Evolutionary conservation across 2,797 vertebrate genomes (phyloP).

Genomic region (Anomalospiza imberbis): DNA sequence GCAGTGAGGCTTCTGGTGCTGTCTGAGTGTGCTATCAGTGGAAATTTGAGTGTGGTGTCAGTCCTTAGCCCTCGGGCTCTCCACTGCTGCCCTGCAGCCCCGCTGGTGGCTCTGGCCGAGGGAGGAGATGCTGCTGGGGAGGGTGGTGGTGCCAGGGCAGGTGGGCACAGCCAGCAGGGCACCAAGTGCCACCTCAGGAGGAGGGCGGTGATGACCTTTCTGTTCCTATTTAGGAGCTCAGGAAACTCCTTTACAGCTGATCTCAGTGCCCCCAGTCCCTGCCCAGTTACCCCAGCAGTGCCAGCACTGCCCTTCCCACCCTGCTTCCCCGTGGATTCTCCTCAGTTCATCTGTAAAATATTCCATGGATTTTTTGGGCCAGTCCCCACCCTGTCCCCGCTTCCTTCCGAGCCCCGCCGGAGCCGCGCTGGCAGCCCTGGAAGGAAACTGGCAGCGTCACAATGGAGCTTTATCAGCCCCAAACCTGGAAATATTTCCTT

Average conservation of each 20-base stretch:
- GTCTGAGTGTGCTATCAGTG: not conserved
- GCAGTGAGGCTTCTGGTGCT: not conserved
- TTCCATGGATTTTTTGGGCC: rapidly evolving
- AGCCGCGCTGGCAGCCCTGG: not conserved
- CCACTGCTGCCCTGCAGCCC: not conserved
- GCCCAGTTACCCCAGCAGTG: not conserved
- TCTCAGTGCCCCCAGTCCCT: not conserved
- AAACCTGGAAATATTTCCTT: not conserved
- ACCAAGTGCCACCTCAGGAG: not conserved
- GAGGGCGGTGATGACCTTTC: rapidly evolving
- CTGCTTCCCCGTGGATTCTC: not conserved
- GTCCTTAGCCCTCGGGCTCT: not conserved
- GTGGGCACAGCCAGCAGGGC: not conserved
- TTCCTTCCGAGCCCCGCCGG: not conserved
- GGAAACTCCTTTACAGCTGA: not conserved
- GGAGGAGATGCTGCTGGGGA: not conserved
- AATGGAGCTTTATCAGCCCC: not conserved
- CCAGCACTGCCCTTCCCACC: not conserved
- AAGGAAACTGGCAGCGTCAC: slow-evolving; percentile 8
- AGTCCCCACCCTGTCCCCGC: not conserved
- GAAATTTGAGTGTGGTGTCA: rapidly evolving
- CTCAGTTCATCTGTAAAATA: not conserved
- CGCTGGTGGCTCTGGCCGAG: rapidly evolving
- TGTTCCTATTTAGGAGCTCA: not conserved
- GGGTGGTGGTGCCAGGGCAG: not conserved